Conservation (phyloP, 2,888 invertebrate species). For the Temnothorax rugatulus region DNA sequence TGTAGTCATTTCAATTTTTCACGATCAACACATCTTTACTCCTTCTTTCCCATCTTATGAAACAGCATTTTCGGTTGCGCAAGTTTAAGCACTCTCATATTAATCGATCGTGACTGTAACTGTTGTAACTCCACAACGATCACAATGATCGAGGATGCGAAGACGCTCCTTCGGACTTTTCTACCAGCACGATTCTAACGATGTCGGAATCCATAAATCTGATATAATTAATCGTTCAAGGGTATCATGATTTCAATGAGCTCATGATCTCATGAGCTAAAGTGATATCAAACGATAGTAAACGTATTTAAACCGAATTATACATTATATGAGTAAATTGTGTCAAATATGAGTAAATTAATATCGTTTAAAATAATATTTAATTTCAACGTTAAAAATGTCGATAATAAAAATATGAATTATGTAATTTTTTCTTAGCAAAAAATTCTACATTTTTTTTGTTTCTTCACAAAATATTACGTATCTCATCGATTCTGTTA, state of each 20-base stretch:
- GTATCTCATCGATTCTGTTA: neutral
- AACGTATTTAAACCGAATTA: neutral
- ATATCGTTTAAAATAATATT: neutral
- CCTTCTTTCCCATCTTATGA: slow-evolving; percentile 48
- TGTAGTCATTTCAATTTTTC: slow-evolving; percentile 13
- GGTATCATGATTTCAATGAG: neutral
- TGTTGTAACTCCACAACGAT: slow-evolving; percentile 33
- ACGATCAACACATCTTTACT: slow-evolving; percentile 33
- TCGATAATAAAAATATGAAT: neutral
- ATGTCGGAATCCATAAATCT: slow-evolving; percentile 42
- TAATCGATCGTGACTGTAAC: slow-evolving; percentile 52
- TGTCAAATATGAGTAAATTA: neutral
- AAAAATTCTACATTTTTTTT: too few relatives aligned
- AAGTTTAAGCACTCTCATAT: slow-evolving; percentile 65
- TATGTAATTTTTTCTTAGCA: too few relatives aligned
- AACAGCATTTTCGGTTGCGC: slow-evolving; percentile 65
- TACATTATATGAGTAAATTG: neutral
- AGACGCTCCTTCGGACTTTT: slow-evolving; percentile 42
- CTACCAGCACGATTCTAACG: slow-evolving; percentile 25
- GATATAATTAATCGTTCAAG: slow-evolving; percentile 41
- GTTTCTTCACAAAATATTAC: neutral
- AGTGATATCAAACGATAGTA: neutral
- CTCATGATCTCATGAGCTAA: neutral
- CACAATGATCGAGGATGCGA: slow-evolving; percentile 39
- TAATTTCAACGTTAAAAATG: neutral